These are phyloP conservation scores for Orchesella cincta DNA, from an alignment of 1,140 invertebrate genomes.

Conservation along the genomic window DNA sequence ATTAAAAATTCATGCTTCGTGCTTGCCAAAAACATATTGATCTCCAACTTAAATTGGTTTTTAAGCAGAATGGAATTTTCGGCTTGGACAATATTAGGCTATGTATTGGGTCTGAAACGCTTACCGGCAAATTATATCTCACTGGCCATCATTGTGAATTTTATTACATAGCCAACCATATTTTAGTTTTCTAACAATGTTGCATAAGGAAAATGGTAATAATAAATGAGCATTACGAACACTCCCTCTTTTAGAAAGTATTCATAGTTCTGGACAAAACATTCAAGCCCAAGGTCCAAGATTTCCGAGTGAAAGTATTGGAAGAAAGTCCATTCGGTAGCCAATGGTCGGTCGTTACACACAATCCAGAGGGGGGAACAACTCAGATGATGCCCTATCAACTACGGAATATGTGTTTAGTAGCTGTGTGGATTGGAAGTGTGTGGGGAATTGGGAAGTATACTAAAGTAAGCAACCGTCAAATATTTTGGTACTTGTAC, in stretches of 20 bases:
- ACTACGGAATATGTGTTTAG: background rate
- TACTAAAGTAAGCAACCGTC: background rate
- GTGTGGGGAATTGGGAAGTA: background rate
- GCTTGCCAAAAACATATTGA: background rate
- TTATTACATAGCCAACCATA: background rate
- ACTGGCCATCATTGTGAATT: background rate
- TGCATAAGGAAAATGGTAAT: background rate
- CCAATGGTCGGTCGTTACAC: background rate
- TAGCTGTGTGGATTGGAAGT: background rate
- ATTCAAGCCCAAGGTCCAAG: background rate
- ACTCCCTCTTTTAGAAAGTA: background rate
- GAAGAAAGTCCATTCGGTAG: background rate
- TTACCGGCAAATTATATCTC: background rate
- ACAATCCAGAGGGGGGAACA: background rate
- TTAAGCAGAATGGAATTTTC: background rate
- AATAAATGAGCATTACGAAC: background rate
- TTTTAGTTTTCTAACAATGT: background rate
- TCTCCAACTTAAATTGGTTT: conserved; percentile 6
- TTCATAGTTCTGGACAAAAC: background rate
- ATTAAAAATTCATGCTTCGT: background rate
- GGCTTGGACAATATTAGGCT: conserved; percentile 9
- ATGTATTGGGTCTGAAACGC: background rate
- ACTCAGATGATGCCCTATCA: background rate
- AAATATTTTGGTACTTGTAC: too few relatives aligned
- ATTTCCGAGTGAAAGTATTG: background rate